These are phyloP conservation scores for Lacerta bilineata DNA, from an alignment of 2,797 vertebrate genomes.

Conservation along the genomic window DNA sequence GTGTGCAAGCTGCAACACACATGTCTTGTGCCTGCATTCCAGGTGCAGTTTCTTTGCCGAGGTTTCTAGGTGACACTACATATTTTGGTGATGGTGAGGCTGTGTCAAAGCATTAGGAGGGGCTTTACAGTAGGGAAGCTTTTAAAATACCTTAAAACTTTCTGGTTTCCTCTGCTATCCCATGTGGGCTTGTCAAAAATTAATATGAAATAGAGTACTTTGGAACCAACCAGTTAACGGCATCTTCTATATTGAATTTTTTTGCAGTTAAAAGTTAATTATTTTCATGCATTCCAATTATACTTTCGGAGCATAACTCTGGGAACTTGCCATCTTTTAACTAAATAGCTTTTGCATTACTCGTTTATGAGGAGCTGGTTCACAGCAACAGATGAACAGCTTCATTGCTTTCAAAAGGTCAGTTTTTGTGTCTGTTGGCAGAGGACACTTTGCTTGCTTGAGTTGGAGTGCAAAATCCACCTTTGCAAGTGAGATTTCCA, in stretches of 20 bases:
- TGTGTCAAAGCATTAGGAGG: neutral
- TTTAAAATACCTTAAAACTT: neutral
- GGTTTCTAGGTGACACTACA: neutral
- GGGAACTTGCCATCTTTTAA: constrained; percentile 17
- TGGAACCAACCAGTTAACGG: neutral
- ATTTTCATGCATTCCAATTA: constrained; percentile 33
- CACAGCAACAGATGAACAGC: rapidly evolving
- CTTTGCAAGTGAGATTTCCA: neutral
- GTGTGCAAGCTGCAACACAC: no score
- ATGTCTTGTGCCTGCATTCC: neutral
- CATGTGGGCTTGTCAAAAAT: neutral
- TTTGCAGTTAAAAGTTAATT: neutral
- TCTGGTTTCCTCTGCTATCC: neutral
- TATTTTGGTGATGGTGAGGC: neutral
- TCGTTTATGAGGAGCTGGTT: constrained; percentile 17
- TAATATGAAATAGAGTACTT: neutral
- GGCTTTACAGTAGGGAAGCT: neutral
- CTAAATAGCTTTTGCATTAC: neutral
- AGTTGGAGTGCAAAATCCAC: neutral
- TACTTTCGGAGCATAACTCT: constrained; percentile 12
- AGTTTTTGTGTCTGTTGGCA: neutral
- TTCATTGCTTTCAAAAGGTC: neutral
- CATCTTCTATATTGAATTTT: neutral
- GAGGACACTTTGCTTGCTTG: neutral
- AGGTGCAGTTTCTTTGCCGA: no score